These are phyloP conservation scores for Ctenopoma kingsleyae DNA, from an alignment of 2,797 vertebrate species.

Conservation along the genomic window DNA sequence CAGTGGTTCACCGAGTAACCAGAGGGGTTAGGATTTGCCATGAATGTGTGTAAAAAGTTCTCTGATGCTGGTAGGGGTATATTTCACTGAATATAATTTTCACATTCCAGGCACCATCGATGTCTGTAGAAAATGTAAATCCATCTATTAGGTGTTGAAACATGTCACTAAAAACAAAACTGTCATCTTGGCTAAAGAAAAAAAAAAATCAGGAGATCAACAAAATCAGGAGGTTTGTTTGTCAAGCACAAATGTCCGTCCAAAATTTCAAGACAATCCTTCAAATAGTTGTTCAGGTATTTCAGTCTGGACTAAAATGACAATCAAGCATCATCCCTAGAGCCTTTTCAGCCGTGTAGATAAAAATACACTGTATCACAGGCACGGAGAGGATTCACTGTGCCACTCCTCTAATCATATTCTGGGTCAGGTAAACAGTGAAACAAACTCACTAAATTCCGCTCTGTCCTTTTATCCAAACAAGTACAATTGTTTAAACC, in stretches of 20 bases:
- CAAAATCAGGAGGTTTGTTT: neutral
- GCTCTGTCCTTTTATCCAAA: slow-evolving; percentile 11
- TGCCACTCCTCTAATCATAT: slow-evolving; percentile 1
- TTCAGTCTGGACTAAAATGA: neutral
- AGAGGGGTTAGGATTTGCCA: too few species aligned
- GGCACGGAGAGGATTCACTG: neutral
- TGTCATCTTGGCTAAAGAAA: neutral
- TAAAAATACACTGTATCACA: neutral
- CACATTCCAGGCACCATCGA: neutral
- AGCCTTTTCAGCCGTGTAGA: neutral
- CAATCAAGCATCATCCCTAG: neutral
- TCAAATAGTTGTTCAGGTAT: neutral
- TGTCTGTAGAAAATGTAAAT: neutral
- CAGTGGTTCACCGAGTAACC: neutral
- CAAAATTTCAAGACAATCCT: neutral
- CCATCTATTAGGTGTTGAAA: neutral
- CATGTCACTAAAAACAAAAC: too few species aligned
- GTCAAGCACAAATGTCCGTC: neutral
- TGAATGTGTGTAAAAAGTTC: too few species aligned
- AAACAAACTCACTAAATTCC: neutral
- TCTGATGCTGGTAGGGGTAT: too few species aligned
- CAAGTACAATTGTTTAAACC: slow-evolving; percentile 2
- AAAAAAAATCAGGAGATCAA: neutral
- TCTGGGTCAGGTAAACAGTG: neutral
- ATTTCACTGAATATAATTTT: too few species aligned